Evolutionary conservation across 1,140 invertebrate genomes (phyloP).

Genomic region (Drosophila repletoides): DNA sequence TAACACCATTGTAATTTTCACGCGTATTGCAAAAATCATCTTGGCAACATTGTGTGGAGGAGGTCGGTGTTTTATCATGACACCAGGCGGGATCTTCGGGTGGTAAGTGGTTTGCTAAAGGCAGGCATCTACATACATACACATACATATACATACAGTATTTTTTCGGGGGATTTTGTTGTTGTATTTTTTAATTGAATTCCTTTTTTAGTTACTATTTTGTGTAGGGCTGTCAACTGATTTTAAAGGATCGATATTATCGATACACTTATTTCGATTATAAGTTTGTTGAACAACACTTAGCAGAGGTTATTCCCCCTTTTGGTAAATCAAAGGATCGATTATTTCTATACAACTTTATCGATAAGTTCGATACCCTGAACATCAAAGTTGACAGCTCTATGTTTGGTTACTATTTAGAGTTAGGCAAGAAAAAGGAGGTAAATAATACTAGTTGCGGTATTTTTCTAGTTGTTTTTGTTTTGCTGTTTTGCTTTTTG

Average conservation of each 20-base stretch:
- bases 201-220: slow-evolving; percentile 37
- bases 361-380: too few species aligned
- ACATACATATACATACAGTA: slow-evolving; percentile 35
- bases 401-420: too few species aligned
- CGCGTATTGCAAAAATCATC: slow-evolving; percentile 86
- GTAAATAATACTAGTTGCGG: slow-evolving; percentile 32
- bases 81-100: slow-evolving; percentile 86
- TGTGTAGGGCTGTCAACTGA: too few species aligned
- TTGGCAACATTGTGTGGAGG: slow-evolving; percentile 83
- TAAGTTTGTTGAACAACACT: too few species aligned
- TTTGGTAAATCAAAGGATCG: too few species aligned
- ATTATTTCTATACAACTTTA: too few species aligned
- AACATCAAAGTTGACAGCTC: too few species aligned
- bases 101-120: slow-evolving; percentile 86
- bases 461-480: neutral
- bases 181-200: slow-evolving; percentile 14
- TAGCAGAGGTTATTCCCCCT: too few species aligned
- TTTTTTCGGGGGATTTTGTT: slow-evolving; percentile 17
- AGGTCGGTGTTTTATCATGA: slow-evolving; percentile 74
- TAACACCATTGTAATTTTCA: slow-evolving; percentile 66
- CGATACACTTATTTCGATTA: too few species aligned
- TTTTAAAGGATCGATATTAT: too few species aligned
- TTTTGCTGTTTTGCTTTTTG: neutral
- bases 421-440: slow-evolving; percentile 25
- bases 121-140: slow-evolving; percentile 85